A percentile compares a stretch with the other conserved stretches of the same genome.
Conservation (phyloP, 2,113 vertebrate genomes). For the Struthidea cinerea region DNA sequence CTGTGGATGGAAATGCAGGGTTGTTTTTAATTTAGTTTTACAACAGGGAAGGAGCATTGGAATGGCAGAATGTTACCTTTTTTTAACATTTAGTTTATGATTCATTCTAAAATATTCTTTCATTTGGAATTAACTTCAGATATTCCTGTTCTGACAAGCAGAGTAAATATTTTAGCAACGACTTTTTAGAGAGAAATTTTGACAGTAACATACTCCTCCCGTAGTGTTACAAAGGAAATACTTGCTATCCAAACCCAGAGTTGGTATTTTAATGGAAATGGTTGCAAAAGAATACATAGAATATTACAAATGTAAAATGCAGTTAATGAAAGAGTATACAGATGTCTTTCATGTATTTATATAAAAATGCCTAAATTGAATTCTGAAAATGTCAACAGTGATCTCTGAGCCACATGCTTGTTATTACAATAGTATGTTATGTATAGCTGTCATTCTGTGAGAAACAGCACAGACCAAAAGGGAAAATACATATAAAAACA, state of each 20-base stretch:
- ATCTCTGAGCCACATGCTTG: conserved; percentile 5
- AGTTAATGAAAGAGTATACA: conserved; percentile 40
- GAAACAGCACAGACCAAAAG: conserved; percentile 3
- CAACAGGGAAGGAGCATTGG: background rate
- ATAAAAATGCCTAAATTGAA: conserved; percentile 51
- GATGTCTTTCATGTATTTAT: conserved; percentile 55
- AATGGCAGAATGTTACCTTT: background rate
- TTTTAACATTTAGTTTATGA: conserved; percentile 17
- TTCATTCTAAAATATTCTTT: conserved; percentile 44
- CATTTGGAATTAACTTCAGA: conserved; percentile 47
- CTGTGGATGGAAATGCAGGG: background rate
- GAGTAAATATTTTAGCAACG: conserved; percentile 42
- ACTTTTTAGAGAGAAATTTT: conserved; percentile 31
- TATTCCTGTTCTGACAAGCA: conserved; percentile 53
- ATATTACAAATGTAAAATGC: conserved; percentile 46
- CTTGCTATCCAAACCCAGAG: conserved; percentile 26
- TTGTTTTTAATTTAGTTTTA: background rate
- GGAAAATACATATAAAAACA: background rate
- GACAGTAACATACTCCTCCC: conserved; percentile 45
- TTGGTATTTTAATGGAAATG: background rate
- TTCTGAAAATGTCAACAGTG: background rate
- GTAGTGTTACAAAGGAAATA: conserved; percentile 22
- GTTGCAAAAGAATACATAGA: conserved; percentile 20
- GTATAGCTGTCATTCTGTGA: background rate
- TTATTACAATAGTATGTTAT: conserved; percentile 21